Base-by-base conservation (phyloP, 2,888 invertebrate species). In the Carterocephalus palaemon region DNA sequence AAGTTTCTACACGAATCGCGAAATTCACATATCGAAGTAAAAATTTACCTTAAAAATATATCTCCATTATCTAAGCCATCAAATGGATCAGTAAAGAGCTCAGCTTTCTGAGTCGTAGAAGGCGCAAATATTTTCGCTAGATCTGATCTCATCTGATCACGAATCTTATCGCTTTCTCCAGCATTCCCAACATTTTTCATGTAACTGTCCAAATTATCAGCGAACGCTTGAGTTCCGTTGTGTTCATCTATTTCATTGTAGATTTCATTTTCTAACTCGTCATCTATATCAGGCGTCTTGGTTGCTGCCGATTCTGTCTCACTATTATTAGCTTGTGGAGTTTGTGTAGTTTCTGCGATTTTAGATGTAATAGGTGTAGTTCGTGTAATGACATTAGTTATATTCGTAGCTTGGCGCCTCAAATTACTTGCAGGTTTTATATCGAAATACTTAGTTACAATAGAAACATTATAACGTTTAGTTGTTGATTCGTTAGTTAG, bases 11-110 rank as follows among this genome's bases (percentile, higher is more conserved):
- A n/a, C n/a, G n/a, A n/a, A n/a, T n/a, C n/a, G n/a, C n/a, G n/a
- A n/a, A n/a, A n/a, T n/a, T n/a, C n/a, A n/a, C n/a, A n/a, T n/a
- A n/a, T n/a, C n/a, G n/a, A n/a, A n/a, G n/a, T n/a, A n/a, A n/a
- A n/a, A n/a, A n/a, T n/a, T n/a, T n/a, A n/a, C n/a, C n/a, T n/a
- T n/a, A n/a, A n/a, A n/a, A n/a, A n/a, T n/a, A n/a, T n/a, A 10
- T 12, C n/a, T 3, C 4, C 32, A 8, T 32, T 32, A 23, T 38
- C 38, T 1, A 32, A 9, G 3, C 32, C 32, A 7, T 32, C 16
- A 17, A 41, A 32, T 2, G 40, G 32, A n/a, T 41, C 40, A 8
- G 17, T 41, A 5, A 32, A 24, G 10, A 12, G 22, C 8, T 41
- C 8, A n/a, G 40, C 24, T 4, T 17, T 39, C n/a, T 32, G 16